phyloP scores from a whole-genome alignment of 2,888 invertebrate genomes.

The Nomada fabriciana region DNA sequence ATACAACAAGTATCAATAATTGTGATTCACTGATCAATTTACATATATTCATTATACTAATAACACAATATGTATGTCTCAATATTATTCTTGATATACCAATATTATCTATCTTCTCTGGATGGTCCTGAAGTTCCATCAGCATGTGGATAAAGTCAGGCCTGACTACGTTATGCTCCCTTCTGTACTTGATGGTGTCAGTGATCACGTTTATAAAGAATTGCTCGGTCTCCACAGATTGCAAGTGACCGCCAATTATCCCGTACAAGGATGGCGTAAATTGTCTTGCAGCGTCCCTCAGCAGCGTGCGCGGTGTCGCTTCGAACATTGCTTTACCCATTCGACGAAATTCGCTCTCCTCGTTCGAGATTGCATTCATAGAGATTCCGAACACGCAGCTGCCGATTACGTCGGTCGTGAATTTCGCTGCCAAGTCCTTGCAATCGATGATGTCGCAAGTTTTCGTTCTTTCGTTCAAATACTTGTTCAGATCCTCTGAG shows the following conservation, averaged over 20 bases:
- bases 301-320: conserved; percentile 33
- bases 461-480: conserved; percentile 78
- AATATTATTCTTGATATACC: conserved; percentile 53
- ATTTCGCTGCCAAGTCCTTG: conserved; percentile 79
- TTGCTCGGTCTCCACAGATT: conserved; percentile 39
- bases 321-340: conserved; percentile 78
- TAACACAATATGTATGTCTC: too few species aligned
- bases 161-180: conserved; percentile 79
- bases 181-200: conserved; percentile 80
- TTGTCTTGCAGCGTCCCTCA: conserved; percentile 40
- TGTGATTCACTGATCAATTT: too few species aligned
- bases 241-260: too few species aligned
- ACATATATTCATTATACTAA: too few species aligned
- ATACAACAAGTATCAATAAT: too few species aligned
- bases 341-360: conserved; percentile 79
- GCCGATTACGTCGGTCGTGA: conserved; percentile 83
- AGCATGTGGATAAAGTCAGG: conserved; percentile 84
- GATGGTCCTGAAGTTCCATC: conserved; percentile 76
- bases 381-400: conserved; percentile 83
- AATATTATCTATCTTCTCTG: conserved; percentile 62
- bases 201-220: conserved; percentile 79
- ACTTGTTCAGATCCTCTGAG: conserved; percentile 82
- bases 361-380: conserved; percentile 76
- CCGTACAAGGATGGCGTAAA: conserved; percentile 48
- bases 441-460: conserved; percentile 61